Base-by-base conservation (phyloP, 2,797 vertebrate species). In the Falco naumanni region DNA sequence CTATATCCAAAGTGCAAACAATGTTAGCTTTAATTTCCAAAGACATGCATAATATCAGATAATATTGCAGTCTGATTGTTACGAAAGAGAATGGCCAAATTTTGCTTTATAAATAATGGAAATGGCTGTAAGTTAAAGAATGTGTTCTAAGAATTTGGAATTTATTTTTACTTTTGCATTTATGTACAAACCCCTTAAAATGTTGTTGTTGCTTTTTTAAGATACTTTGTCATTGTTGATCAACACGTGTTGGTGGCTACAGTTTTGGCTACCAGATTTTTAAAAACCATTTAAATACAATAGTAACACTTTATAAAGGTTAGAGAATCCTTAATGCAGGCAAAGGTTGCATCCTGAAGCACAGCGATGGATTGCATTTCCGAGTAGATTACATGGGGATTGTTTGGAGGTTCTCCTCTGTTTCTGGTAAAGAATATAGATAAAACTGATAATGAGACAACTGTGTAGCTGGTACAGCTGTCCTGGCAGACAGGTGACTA, bases 1-100 rank as follows among this genome's bases (percentile, higher is more conserved):
- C n/a, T 5, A 16, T 75, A 60, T 84, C 57, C 45, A 72, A 76
- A 71, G n/a, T 13, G 26, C 29, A 92, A 84, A 68, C 74, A 87
- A 45, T 18, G 9, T 77, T 74, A 94, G 22, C 71, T 96, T 96
- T 95, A 34, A 84, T 96, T 97, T 96, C 95, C 89, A 90, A 95
- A 85, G 33, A 53, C 33, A 15, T 65, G 6, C 53, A 28, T 63
- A 17, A 7, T 41, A 66, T 79, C 56, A 59, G 87, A 86, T 91
- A 92, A 75, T 75, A 75, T 21, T 95, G 60, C 68, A 54, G 43
- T 93, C 47, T 89, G 71, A 80, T 89, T 80, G 31, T 51, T 66
- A 9, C 43, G 39, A 47, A 87, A 68, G 33, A 69, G n/a, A 91
- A 59, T 72, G 83, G 31, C 33, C 31, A 18, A 33, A 75, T 76